These are phyloP conservation scores for Esox masquinongy DNA, from an alignment of 2,797 vertebrate genomes.

Conservation along the genomic window DNA sequence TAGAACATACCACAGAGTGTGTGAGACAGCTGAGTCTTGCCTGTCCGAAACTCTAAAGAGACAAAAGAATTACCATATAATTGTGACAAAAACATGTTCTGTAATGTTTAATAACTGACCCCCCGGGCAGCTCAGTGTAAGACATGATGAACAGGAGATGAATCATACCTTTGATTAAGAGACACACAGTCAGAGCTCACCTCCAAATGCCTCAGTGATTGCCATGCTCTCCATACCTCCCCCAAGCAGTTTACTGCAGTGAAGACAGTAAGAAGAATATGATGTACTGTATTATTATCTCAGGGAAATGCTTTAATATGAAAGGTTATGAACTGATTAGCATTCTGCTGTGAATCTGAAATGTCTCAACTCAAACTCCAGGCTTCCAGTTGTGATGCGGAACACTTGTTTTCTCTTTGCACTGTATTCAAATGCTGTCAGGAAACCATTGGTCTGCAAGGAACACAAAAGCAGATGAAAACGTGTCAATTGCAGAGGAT, in stretches of 20 bases:
- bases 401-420: constrained; percentile 94
- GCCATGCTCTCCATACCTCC: constrained; percentile 99
- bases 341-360: constrained; percentile 60
- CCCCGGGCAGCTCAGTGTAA: neutral
- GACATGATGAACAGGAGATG: neutral
- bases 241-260: constrained; percentile 90
- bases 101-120: neutral
- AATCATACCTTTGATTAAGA: neutral
- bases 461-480: constrained; percentile 9
- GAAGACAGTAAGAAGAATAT: constrained; percentile 10
- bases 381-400: constrained; percentile 92
- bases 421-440: constrained; percentile 94
- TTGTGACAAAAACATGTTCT: neutral
- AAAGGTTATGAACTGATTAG: neutral
- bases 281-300: neutral
- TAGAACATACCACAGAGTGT: constrained; percentile 90
- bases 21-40: constrained; percentile 97
- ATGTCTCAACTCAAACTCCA: constrained; percentile 95
- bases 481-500: neutral
- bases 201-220: constrained; percentile 97
- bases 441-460: constrained; percentile 88
- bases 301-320: neutral
- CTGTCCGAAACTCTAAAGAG: constrained; percentile 92
- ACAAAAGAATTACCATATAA: constrained; percentile 17
- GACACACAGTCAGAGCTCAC: constrained; percentile 64